Percentiles rank a stretch among this genome's conserved stretches.
Evolutionary conservation across 2,113 vertebrate species (phyloP).

Genomic region (Paratilapia polleni): DNA sequence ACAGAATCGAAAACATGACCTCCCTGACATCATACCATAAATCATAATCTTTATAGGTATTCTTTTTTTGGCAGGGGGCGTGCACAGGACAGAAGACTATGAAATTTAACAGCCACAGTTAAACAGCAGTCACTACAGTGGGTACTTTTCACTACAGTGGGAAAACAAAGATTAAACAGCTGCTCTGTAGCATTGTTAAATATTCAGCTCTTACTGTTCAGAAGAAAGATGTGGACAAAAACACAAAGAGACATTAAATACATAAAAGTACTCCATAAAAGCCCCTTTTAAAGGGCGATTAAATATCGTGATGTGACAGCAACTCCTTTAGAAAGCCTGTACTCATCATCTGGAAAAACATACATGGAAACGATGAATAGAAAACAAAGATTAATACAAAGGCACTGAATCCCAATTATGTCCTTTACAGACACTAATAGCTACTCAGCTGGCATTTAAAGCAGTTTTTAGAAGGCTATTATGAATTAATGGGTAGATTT

Average conservation of each 20-base stretch:
- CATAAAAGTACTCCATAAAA: background rate
- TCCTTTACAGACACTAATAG: background rate
- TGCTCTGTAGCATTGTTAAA: background rate
- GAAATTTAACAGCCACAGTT: background rate
- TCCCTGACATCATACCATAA: background rate
- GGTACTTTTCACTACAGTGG: background rate
- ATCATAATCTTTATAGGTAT: background rate
- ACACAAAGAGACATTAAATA: background rate
- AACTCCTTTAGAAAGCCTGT: background rate
- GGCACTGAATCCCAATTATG: background rate
- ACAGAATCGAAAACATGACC: background rate
- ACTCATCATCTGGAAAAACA: conserved; percentile 2
- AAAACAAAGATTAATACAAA: conserved; percentile 5
- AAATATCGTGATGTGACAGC: background rate
- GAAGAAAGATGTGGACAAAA: background rate
- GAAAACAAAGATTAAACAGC: conserved; percentile 1
- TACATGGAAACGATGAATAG: background rate
- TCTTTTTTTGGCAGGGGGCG: background rate
- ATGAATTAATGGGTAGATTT: conserved; percentile 1
- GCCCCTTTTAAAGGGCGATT: background rate
- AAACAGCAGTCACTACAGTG: background rate
- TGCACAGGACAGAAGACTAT: background rate
- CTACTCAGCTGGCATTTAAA: background rate
- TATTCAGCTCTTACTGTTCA: background rate
- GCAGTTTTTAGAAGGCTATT: background rate